Percentiles rank a stretch among this genome's conserved stretches.
These are phyloP conservation scores for Hofmannophila pseudospretella DNA, from an alignment of 2,888 invertebrate species.

Conservation along the genomic window DNA sequence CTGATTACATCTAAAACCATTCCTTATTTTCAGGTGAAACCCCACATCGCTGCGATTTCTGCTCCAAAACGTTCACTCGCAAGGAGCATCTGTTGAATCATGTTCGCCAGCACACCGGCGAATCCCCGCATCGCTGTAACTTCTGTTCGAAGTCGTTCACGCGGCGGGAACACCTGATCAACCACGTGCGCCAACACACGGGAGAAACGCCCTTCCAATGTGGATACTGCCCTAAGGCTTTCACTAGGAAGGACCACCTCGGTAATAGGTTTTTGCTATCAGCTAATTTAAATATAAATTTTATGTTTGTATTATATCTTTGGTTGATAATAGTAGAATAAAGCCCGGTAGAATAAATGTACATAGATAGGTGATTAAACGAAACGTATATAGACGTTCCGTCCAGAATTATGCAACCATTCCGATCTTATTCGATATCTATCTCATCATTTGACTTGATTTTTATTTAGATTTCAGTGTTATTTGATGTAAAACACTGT, in stretches of 20 bases:
- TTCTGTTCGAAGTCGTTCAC: constrained; percentile 93
- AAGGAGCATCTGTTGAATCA: constrained; percentile 88
- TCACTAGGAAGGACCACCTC: constrained; percentile 90
- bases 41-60: constrained; percentile 87
- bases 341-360: no score
- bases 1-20: no score
- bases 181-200: constrained; percentile 90
- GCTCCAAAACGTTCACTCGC: constrained; percentile 87
- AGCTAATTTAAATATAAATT: not conserved
- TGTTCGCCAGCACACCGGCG: constrained; percentile 87
- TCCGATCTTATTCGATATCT: no score
- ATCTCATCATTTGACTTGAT: no score
- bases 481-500: no score
- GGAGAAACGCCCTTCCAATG: constrained; percentile 88
- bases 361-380: no score
- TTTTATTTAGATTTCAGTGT: no score
- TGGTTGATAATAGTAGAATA: no score
- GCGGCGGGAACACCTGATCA: constrained; percentile 90
- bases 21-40: constrained; percentile 79
- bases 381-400: no score
- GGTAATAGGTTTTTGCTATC: constrained; percentile 36
- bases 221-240: constrained; percentile 90
- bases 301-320: no score
- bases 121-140: constrained; percentile 91
- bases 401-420: no score